Conservation (phyloP, 2,797 vertebrate species). For the Vespertilio murinus region DNA sequence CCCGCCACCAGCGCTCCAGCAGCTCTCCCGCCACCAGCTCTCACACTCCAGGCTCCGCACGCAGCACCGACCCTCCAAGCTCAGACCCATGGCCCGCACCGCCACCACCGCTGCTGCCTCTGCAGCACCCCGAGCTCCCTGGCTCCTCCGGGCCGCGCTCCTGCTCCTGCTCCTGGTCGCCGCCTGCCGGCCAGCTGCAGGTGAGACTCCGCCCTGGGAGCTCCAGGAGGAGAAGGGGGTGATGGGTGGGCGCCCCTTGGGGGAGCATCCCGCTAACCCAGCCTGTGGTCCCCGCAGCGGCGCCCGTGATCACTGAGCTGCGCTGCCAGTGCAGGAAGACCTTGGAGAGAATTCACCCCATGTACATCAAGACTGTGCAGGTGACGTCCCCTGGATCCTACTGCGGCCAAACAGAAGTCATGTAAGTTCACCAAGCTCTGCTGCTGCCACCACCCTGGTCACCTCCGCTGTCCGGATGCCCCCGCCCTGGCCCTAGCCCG, state of each 20-base stretch:
- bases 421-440: background rate
- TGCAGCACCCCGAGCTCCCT: background rate
- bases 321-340: slow-evolving; percentile 60
- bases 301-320: background rate
- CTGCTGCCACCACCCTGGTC: background rate
- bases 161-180: slow-evolving; percentile 27
- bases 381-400: background rate
- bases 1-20: too few relatives aligned
- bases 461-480: accelerated
- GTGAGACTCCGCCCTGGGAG: background rate
- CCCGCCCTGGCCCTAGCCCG: accelerated
- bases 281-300: background rate
- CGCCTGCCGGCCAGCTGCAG: background rate
- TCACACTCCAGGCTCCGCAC: background rate
- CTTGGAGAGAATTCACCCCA: background rate
- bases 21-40: too few relatives aligned
- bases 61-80: background rate
- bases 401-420: slow-evolving; percentile 43
- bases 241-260: accelerated
- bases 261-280: background rate
- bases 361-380: background rate
- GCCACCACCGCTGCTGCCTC: accelerated
- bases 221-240: accelerated
- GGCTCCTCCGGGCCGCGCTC: background rate
- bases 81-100: slow-evolving; percentile 32